Percentiles rank a stretch among this genome's conserved stretches.
phyloP scores from a whole-genome alignment of 2,888 invertebrate genomes.

The Pseudeuparius sepicola region DNA sequence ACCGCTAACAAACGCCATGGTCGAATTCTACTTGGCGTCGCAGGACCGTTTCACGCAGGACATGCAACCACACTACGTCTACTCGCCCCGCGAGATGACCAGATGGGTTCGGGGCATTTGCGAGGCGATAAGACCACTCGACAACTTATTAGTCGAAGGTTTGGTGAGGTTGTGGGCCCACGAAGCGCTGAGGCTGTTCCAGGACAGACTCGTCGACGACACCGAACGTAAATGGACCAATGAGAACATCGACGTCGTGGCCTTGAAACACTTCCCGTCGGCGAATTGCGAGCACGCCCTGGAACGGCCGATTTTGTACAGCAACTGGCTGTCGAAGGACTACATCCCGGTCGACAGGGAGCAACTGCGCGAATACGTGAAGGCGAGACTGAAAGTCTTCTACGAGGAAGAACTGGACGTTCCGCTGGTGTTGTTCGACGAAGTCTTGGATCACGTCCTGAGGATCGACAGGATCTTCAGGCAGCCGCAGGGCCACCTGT shows the following conservation, averaged over 20 bases:
- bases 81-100: conserved; percentile 98
- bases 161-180: conserved; percentile 98
- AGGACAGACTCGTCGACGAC: conserved; percentile 89
- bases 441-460: conserved; percentile 97
- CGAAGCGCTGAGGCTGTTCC: conserved; percentile 95
- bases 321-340: conserved; percentile 98
- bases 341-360: conserved; percentile 95
- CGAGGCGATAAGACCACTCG: conserved; percentile 93
- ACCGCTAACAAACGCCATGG: conserved; percentile 97
- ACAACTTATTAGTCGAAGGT: conserved; percentile 84
- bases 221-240: conserved; percentile 96
- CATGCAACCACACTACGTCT: conserved; percentile 99
- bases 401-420: conserved; percentile 99
- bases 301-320: conserved; percentile 91
- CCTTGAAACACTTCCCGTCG: conserved; percentile 84
- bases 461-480: conserved; percentile 98
- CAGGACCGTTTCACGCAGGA: conserved; percentile 98
- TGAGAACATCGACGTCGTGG: conserved; percentile 90
- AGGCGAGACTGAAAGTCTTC: conserved; percentile 93
- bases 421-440: conserved; percentile 94
- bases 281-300: conserved; percentile 63
- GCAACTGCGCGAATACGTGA: conserved; percentile 91
- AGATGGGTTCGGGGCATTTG: conserved; percentile 99
- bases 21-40: conserved; percentile 91
- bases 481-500: conserved; percentile 95